Base-by-base conservation (phyloP, 30 jellyfish, hydroid and myxozoan genomes). In the Hydractinia echinata region DNA sequence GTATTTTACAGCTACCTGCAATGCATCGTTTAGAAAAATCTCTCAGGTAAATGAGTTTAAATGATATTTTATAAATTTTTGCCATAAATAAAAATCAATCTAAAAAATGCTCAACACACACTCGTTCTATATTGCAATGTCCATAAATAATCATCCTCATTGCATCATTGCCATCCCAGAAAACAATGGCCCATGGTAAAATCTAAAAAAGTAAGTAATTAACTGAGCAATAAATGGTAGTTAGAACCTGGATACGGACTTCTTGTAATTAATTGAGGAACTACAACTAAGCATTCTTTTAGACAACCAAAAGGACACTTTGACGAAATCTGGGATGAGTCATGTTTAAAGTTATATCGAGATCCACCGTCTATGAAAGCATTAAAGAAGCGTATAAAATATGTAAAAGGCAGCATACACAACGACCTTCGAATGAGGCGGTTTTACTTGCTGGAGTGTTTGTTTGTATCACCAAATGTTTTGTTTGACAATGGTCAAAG, bases 331-430 rank as follows among this genome's bases (percentile, higher is more conserved):
- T 80, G 87, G 87, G 66, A 49, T 66, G 53, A 11, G 48, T 62
- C 81, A 6, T 80, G 87, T 66, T 51, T 80, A n/a, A 62, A 66
- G 61, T 69, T 80, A 20, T 51, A 58, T 53, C 84, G 87, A 62
- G 87, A 80, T 61, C 70, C 87, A 15, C 87, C 87, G 8, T 80
- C 87, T 8, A 80, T 80, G 87, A 80, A 60, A 53, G 72, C 87
- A 20, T 69, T 80, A 20, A 80, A 68, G 52, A 80, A 80, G 44
- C 64, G 87, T 61, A 80, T 80, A 14, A 80, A 66, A 55, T 80
- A 19, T 66, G 51, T 52, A 4, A 19, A 80, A 19, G 69, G 87
- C 19, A 48, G 84, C 72, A 30, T 80, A 10, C 87, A 80, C 70
- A 62, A 66, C 49, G 87, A 80, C 51, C 55, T 80, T 52, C 51